Evolutionary conservation across 1,140 invertebrate species (phyloP), one percentile per base, ranked within the genome.

Genomic region (Brachionus rubens): DNA sequence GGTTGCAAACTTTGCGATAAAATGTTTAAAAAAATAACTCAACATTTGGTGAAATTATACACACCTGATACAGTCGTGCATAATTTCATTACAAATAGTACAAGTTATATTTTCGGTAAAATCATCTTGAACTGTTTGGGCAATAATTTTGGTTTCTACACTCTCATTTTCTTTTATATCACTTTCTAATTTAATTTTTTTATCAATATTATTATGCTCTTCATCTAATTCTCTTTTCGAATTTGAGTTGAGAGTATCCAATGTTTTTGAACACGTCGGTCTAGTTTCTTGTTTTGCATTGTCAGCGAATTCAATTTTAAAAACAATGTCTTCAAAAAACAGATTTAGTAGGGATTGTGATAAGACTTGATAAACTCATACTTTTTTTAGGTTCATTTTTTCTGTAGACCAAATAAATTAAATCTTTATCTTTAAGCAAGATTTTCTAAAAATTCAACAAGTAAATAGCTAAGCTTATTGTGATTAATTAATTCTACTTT

Each of bases 11-110:
- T 84, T 78, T 16, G 78, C 75, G 21, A 30, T 33, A 76, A 26
- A 56, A 30, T 14, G 12, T 40, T 52, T 33, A 36, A 21, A 19
- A 21, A 26, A 10, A 9, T 46, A 28, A 14, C 12, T 2, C 14
- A 52, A 43, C 24, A 10, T 52, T 24, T n/a, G 33, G 6, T 28
- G 10, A 70, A 30, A 33, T 77, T 52, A 26, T 7, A 41, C 19
- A 33, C 30, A 83, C 83, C 83, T 84, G 41, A 84, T 80, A 77
- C 83, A 84, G 65, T 84, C 81, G 79, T 84, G 79, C 36, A 84
- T 78, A 7, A 84, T 77, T 24, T 83, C 83, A 59, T 83, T 81
- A 79, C 83, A 84, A 26, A 84, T 84, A 33, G 78, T 81, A 79
- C 83, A 84, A 1, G 78, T 77, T 28, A 84, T 76, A 19, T 78